Evolutionary conservation across 2,113 vertebrate species (phyloP), one percentile per base, ranked within the genome.

Genomic region (Campylorhamphus procurvoides): DNA sequence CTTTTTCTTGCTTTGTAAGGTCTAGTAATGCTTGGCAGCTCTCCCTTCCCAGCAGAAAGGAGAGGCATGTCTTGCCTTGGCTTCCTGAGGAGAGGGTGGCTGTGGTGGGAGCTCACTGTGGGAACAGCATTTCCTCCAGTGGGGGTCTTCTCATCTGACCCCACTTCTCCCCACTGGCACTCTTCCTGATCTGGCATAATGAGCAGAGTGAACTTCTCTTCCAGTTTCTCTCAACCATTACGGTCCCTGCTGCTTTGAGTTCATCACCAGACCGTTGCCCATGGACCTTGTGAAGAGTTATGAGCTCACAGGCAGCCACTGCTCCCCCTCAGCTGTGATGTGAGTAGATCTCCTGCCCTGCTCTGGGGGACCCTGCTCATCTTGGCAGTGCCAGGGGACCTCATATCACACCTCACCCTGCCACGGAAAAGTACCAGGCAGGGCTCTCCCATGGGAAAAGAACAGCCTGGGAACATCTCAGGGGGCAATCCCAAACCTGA

Each of bases 301-400:
- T 1, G 20, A 59, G 24, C 4, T 11, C 39, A 59, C 55, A 0
- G 39, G 33, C 52, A 75, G 42, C 64, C 16, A 24, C 60, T 96
- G 96, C 68, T 3, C 3, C 14, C 12, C 5, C 23, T 33, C 76
- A 47, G 94, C 86, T 0, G 52, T 97, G 64, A 94, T 95, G 94
- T 95, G 56, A 94, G 94, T 95, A 89, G 1, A 74, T 86, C 42
- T 76, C 24, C 53, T 88, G 23, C 40, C 31, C 63, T 40, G 66
- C 39, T 58, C 60, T 60, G 39, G 25, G 39, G 24, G 12, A 1
- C 7, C 14, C 47, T 87, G 42, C 63, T 79, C 23, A 31, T 46
- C 59, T 19, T 58, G 50, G 37, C 28, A 67, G 31, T 5, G 4
- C 40, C 29, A 66, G 49, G 49, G 47, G 37, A 42, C 12, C 24